Evolutionary conservation across 2,113 vertebrate species (phyloP), one percentile per base, ranked within the genome.

Genomic region (Neopipo cinnamomea): DNA sequence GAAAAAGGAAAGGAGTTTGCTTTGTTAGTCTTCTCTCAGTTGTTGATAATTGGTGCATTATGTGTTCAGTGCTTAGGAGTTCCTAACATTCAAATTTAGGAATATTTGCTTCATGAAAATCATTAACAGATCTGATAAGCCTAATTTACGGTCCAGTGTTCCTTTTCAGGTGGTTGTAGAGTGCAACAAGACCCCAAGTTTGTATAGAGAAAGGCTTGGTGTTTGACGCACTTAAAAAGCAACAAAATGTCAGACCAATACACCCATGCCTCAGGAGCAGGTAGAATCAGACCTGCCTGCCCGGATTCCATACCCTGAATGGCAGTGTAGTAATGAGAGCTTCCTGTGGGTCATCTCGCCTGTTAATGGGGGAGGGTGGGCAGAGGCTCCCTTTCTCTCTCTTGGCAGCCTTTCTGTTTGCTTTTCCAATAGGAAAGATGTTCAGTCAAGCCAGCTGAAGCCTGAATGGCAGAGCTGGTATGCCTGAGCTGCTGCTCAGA

Each of bases 11-110:
- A 88, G 53, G 61, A 81, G 41, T 87, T 95, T 85, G 89, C 62
- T 88, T 96, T 94, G 92, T 96, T 91, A 72, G 56, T 85, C 73
- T 74, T 84, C 87, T 87, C 68, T 91, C 88, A 44, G 20, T 91
- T 92, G 89, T 35, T 87, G 75, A 79, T 95, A 96, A 93, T 94
- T 86, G 62, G 88, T 92, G 68, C 65, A 18, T 93, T 86, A 49
- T 80, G 77, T 75, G n/a, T 68, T 94, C 73, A 61, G 70, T 68
- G 72, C 53, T 65, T n/a, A 59, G 47, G 70, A 65, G 67, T 84
- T 91, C 12, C 33, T 86, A 8, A 84, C 52, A 21, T 77, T 77
- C 1, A 4, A 71, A 85, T 42, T 42, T 84, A 62, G n/a, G 59
- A 92, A 47, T 82, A 46, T 84, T 78, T 89, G 16, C 77, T 88